phyloP scores from a whole-genome alignment of 2,113 vertebrate genomes.

The Onychostoma macrolepis region DNA sequence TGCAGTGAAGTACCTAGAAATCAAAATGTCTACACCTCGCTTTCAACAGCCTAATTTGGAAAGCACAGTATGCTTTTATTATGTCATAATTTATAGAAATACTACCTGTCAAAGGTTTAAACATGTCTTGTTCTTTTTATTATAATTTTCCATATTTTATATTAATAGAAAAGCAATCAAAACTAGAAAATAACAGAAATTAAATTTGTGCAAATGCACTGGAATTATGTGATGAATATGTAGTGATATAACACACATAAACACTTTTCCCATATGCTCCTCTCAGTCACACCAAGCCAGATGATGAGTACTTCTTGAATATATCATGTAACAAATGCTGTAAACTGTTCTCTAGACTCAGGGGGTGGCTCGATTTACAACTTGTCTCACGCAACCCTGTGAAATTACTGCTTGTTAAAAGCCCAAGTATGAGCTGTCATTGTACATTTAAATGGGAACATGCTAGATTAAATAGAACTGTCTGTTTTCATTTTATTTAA shows the following conservation, averaged over 20 bases:
- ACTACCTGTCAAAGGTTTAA: neutral
- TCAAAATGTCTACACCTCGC: neutral
- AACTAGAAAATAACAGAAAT: neutral
- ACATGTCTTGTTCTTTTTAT: neutral
- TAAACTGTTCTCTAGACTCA: neutral
- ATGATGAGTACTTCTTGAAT: neutral
- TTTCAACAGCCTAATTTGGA: neutral
- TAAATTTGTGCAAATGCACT: neutral
- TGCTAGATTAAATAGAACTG: neutral
- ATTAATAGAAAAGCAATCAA: neutral
- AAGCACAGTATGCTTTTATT: neutral
- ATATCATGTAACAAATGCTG: conserved; percentile 23
- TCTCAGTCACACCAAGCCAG: conserved; percentile 2
- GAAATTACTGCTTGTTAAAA: neutral
- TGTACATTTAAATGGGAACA: neutral
- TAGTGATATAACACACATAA: neutral
- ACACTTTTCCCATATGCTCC: conserved; percentile 7
- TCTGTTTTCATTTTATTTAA: neutral
- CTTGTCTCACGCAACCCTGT: neutral
- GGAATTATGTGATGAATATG: neutral
- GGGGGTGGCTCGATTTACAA: neutral
- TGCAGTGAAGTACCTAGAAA: neutral
- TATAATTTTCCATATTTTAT: neutral
- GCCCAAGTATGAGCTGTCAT: neutral
- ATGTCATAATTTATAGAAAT: neutral